These are phyloP conservation scores for Hippocampus abdominalis DNA, from an alignment of 2,113 vertebrate species.

Conservation along the genomic window DNA sequence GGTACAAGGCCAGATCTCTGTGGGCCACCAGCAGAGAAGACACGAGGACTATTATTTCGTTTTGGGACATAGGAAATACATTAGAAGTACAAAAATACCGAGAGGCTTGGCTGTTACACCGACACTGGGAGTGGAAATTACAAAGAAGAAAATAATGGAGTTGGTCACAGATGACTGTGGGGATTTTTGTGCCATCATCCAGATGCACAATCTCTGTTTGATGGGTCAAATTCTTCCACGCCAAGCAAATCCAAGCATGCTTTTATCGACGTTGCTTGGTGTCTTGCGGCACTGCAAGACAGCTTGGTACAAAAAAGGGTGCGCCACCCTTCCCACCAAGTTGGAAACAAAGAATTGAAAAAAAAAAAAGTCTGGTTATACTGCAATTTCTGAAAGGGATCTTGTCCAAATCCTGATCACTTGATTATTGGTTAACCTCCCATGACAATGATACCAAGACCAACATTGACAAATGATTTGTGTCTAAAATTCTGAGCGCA, in stretches of 20 bases:
- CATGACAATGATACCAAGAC: slow-evolving; percentile 2
- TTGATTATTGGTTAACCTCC: background rate
- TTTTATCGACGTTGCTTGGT: background rate
- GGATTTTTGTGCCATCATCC: background rate
- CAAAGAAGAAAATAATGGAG: background rate
- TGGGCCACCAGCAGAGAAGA: background rate
- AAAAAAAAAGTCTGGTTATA: background rate
- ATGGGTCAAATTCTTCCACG: background rate
- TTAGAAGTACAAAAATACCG: background rate
- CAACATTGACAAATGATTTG: slow-evolving; percentile 5
- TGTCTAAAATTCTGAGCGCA: slow-evolving; percentile 13
- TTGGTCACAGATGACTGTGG: background rate
- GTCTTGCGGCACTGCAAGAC: background rate
- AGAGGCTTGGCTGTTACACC: background rate
- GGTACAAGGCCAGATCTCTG: slow-evolving; percentile 36
- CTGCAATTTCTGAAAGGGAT: background rate
- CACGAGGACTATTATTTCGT: background rate
- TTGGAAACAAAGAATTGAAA: background rate
- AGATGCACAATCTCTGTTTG: background rate
- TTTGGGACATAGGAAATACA: background rate
- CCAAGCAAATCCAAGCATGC: background rate
- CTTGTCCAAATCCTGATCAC: too few species aligned
- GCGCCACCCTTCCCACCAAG: background rate
- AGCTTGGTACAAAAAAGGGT: background rate
- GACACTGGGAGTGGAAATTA: background rate